Percentiles rank a stretch among this genome's conserved stretches.
phyloP scores from a whole-genome alignment of 1,140 invertebrate genomes.

The Vanessa atalanta region DNA sequence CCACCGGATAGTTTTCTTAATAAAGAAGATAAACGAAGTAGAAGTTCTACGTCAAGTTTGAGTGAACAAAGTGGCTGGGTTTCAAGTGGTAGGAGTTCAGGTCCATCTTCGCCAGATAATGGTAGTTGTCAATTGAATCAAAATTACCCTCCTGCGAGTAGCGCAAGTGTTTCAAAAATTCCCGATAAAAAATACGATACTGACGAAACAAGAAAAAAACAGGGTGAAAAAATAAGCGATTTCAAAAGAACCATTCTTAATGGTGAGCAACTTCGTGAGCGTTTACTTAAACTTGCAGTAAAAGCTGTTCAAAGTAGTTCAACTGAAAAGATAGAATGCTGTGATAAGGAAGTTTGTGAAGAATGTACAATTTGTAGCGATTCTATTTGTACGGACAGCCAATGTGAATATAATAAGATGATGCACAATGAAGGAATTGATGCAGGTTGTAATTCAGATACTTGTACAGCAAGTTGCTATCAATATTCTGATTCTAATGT shows the following conservation, averaged over 20 bases:
- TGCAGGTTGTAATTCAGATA: constrained; percentile 74
- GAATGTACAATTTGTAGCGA: constrained; percentile 78
- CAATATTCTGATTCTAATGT: constrained; percentile 53
- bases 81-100: constrained; percentile 85
- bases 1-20: constrained; percentile 77
- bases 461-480: constrained; percentile 68
- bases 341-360: constrained; percentile 77
- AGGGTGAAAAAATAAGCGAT: constrained; percentile 69
- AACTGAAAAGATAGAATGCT: constrained; percentile 77
- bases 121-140: constrained; percentile 76
- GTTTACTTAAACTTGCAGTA: constrained; percentile 82
- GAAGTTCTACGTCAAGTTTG: constrained; percentile 85
- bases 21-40: constrained; percentile 71
- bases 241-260: constrained; percentile 80
- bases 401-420: constrained; percentile 77
- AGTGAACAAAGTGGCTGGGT: constrained; percentile 90
- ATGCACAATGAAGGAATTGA: constrained; percentile 73
- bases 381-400: constrained; percentile 76
- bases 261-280: constrained; percentile 82
- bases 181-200: constrained; percentile 55
- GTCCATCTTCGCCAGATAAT: constrained; percentile 81
- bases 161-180: constrained; percentile 48
- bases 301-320: constrained; percentile 74
- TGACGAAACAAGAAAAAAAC: constrained; percentile 48
- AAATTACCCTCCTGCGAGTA: constrained; percentile 55